Evolutionary conservation across 2,113 vertebrate genomes (phyloP), one percentile per base, ranked within the genome.

Genomic region (Poecilia latipinna): DNA sequence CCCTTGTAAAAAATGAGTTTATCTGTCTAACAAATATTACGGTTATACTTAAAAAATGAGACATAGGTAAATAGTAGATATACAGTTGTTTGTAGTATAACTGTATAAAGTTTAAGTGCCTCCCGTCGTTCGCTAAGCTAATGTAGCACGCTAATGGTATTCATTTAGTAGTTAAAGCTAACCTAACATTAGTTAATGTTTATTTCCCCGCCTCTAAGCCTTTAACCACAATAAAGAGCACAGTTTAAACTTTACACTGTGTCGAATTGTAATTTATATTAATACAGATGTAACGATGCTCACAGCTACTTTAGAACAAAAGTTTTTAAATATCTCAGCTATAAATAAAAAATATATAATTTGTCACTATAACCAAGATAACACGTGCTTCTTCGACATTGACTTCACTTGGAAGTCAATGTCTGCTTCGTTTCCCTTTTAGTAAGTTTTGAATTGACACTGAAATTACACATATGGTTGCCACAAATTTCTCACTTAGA

Each of bases 121-220:
- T 65, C 57, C 51, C n/a, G 24, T 84, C 77, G 70, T 33, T 61
- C 75, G 83, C 28, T 26, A 68, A 70, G 87, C 89, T 92, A 88
- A 86, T 39, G 75, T 78, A 42, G 61, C 31, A 65, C 48, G 80
- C 75, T 91, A 88, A 68, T 71, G 64, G 44, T 51, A 60, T 68
- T 70, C 15, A 3, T 31, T 3, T 24, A 54, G 37, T 31, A 74
- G 71, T 72, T 31, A 37, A 51, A 19, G 76, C 10, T 75, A n/a
- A 68, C 54, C 32, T 44, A 73, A 68, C 28, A 42, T 78, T 82
- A 51, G 74, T 78, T 60, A 79, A 66, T 8, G 70, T 82, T 73
- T 72, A 62, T 10, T 42, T 54, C 28, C 33, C 70, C 33, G 82
- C n/a, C 79, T 12, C 42, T 19, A 5, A 12, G 51, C 65, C 17